A percentile compares a stretch with the other conserved stretches of the same genome.
Evolutionary conservation across 1,140 invertebrate species (phyloP).

Genomic region (Conopomorpha cramerella): DNA sequence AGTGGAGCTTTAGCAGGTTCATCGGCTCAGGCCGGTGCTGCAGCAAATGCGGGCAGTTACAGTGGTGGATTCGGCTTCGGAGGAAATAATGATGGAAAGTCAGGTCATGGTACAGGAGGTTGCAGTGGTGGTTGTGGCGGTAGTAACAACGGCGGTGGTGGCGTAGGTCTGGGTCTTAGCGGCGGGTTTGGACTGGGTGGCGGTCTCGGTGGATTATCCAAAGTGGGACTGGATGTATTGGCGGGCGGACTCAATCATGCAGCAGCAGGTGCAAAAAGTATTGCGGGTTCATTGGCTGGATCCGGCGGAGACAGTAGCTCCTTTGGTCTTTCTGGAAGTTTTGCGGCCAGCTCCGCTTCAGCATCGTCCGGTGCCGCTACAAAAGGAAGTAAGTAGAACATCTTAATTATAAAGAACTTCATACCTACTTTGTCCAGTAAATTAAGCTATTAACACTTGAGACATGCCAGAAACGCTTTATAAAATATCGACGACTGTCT

Average conservation of each 20-base stretch:
- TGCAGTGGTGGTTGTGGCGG: constrained; percentile 10
- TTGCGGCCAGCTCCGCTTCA: constrained; percentile 25
- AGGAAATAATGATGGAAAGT: background rate
- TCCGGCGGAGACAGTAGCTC: constrained; percentile 10
- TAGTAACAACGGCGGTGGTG: constrained; percentile 2
- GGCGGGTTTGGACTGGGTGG: too few relatives aligned
- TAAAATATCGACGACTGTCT: too few relatives aligned
- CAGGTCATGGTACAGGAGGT: constrained; percentile 8
- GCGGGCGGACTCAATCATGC: constrained; percentile 7
- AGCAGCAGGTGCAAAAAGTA: constrained; percentile 22
- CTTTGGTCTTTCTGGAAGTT: constrained; percentile 17
- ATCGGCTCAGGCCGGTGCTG: constrained; percentile 12
- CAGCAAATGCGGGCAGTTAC: constrained; percentile 15
- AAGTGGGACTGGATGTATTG: constrained; percentile 5
- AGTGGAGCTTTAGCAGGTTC: constrained; percentile 7
- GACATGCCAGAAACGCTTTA: too few relatives aligned
- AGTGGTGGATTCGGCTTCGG: constrained; percentile 7
- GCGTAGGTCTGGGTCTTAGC: background rate
- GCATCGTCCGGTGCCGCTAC: constrained; percentile 27
- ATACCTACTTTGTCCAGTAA: background rate
- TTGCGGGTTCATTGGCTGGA: constrained; percentile 15
- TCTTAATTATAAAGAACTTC: background rate
- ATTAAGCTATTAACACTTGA: too few relatives aligned
- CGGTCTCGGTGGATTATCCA: constrained; percentile 5
- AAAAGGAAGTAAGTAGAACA: constrained; percentile 32